Base-by-base conservation (phyloP, 2,888 invertebrate species). In the Mylabris sibirica region DNA sequence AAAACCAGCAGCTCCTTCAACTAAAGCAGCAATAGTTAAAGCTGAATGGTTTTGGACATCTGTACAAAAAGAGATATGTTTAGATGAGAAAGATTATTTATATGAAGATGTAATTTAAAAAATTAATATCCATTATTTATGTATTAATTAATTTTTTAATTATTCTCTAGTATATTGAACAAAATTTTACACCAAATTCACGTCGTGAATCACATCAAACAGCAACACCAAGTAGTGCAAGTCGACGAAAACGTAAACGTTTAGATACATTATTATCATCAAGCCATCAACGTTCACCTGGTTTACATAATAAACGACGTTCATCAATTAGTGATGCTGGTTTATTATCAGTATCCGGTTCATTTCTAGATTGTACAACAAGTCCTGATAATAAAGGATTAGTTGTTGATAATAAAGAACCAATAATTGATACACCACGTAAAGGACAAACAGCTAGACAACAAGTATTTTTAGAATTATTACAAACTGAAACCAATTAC, bases 41-140 rank as follows among this genome's bases (percentile, higher is more conserved):
- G 94, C 94, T 6, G 96, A 98, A 87, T 98, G 98, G 98, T 98
- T 98, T 86, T 99, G 98, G 98, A 95, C 95, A 49, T 97, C 97
- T 61, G 95, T 98, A 72, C 98, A 98, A 86, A 96, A 98, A 87
- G 96, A 97, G 80, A 94, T 94, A 75, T 93, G 95, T 79, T 95
- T 96, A 71, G 93, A 94, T 80, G 98, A 98, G 84, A 91, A 92
- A 81, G 93, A 97, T 76, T 97, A 97, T 86, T 88, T 92, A 20
- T 95, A 95, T 81, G 93, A 93, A 85, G 93, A 94, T 85, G 94
- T 93, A 87, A 91, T 91, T 88, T 49, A 30, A 35, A 30, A 53
- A n/a, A 44, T 66, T 11, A 63, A 20, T 60, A n/a, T 65, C 11
- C 1, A 26, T 38, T 38, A 35, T 20, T 64, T 41, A 26, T 20